Conservation (phyloP, 2,797 vertebrate genomes). For the Acipenser ruthenus region DNA sequence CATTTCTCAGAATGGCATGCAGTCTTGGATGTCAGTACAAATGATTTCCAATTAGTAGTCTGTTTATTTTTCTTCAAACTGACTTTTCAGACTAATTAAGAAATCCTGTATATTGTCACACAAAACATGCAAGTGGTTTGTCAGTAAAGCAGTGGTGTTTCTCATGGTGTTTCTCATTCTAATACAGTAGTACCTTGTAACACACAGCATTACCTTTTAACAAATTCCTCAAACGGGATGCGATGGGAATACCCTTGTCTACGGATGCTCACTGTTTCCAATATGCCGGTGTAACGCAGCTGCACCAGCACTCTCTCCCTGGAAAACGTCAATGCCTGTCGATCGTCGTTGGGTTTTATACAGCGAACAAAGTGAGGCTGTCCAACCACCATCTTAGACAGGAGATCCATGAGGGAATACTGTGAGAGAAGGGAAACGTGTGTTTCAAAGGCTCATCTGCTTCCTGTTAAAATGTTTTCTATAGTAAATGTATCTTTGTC, state of each 20-base stretch:
- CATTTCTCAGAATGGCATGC: constrained; percentile 40
- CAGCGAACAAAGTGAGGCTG: constrained; percentile 96
- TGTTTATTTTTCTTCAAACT: constrained; percentile 44
- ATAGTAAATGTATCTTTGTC: not conserved
- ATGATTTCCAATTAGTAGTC: constrained; percentile 55
- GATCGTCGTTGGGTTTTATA: constrained; percentile 92
- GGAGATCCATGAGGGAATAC: constrained; percentile 96
- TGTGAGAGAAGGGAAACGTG: constrained; percentile 35
- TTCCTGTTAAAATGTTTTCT: not conserved
- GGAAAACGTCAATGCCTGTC: constrained; percentile 77
- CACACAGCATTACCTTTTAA: constrained; percentile 71
- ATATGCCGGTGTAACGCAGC: constrained; percentile 87
- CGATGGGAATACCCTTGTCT: constrained; percentile 91
- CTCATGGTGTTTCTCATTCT: no score
- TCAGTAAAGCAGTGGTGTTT: not conserved
- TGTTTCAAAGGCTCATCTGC: not conserved
- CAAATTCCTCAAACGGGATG: constrained; percentile 88
- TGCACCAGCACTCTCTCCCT: constrained; percentile 81
- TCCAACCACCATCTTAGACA: constrained; percentile 97
- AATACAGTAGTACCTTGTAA: not conserved
- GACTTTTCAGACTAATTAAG: constrained; percentile 45
- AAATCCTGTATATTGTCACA: constrained; percentile 49
- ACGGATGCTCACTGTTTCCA: constrained; percentile 91
- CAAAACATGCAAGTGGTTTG: constrained; percentile 34
- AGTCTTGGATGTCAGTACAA: constrained; percentile 41